phyloP scores from a whole-genome alignment of 1,140 invertebrate genomes.

The Formica exsecta region DNA sequence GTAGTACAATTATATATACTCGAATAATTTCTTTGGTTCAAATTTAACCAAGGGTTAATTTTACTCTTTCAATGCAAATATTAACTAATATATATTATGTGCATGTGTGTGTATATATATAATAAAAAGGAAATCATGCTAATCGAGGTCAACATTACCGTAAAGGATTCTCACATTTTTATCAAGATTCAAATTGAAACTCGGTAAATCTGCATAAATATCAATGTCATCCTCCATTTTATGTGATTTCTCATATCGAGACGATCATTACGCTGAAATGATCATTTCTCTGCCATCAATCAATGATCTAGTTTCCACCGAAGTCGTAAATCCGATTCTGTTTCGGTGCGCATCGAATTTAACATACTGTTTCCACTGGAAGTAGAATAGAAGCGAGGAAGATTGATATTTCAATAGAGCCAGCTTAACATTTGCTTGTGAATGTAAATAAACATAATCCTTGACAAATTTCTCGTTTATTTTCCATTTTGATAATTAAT shows the following conservation, averaged over 20 bases:
- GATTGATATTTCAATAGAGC: too few species aligned
- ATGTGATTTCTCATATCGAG: constrained; percentile 1
- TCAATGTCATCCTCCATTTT: constrained; percentile 81
- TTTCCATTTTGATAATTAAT: too few species aligned
- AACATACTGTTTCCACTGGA: too few species aligned
- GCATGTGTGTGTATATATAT: not conserved
- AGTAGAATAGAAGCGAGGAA: too few species aligned
- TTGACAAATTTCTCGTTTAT: too few species aligned
- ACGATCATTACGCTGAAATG: not conserved
- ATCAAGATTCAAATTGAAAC: constrained; percentile 49
- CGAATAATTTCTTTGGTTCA: too few species aligned
- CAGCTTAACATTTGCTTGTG: too few species aligned
- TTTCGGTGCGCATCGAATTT: too few species aligned
- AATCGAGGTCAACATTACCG: not conserved
- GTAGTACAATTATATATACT: not conserved
- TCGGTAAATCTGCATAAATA: constrained; percentile 82
- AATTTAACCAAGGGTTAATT: not conserved
- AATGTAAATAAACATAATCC: too few species aligned
- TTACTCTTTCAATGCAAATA: constrained; percentile 29
- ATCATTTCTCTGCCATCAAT: not conserved
- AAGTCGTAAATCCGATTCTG: too few species aligned
- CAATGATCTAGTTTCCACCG: too few species aligned
- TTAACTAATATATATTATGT: not conserved
- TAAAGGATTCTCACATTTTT: constrained; percentile 66
- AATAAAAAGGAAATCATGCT: not conserved